phyloP scores from a whole-genome alignment of 2,113 vertebrate genomes.

The Brienomyrus brachyistius region DNA sequence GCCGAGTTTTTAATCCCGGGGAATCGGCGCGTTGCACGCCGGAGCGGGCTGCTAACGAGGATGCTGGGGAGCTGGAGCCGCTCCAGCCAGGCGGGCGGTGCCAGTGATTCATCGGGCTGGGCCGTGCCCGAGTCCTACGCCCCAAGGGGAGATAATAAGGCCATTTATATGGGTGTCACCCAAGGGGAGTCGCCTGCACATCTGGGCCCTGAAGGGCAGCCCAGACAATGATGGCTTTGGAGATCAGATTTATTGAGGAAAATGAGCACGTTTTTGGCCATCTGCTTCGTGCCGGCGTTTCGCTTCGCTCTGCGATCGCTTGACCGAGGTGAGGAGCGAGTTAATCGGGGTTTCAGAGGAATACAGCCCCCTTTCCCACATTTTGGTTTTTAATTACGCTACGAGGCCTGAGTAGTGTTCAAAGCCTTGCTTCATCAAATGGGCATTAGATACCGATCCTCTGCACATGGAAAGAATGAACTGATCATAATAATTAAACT shows the following conservation, averaged over 20 bases:
- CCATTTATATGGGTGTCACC: conserved; percentile 59
- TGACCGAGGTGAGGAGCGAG: neutral
- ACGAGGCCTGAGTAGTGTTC: neutral
- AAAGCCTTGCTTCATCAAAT: neutral
- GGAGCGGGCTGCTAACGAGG: conserved; percentile 34
- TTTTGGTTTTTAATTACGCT: neutral
- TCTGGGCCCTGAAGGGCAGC: conserved; percentile 40
- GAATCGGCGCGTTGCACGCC: conserved; percentile 52
- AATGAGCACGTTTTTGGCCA: neutral
- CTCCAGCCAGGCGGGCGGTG: conserved; percentile 29
- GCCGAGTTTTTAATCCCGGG: conserved; percentile 66
- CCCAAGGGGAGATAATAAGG: conserved; percentile 56
- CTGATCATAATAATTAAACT: neutral
- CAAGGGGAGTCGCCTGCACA: conserved; percentile 29
- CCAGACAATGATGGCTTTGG: conserved; percentile 30
- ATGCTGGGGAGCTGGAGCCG: conserved; percentile 39
- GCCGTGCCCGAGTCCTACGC: conserved; percentile 33
- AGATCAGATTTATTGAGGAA: conserved; percentile 15
- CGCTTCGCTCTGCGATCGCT: neutral
- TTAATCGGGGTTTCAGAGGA: neutral
- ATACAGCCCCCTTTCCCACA: neutral
- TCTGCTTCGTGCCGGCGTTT: neutral
- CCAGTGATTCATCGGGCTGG: conserved; percentile 39
- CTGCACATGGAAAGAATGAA: neutral
- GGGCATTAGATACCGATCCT: neutral